These are phyloP conservation scores for Magallana ariakensis DNA, from an alignment of 1,140 invertebrate genomes.

Conservation along the genomic window DNA sequence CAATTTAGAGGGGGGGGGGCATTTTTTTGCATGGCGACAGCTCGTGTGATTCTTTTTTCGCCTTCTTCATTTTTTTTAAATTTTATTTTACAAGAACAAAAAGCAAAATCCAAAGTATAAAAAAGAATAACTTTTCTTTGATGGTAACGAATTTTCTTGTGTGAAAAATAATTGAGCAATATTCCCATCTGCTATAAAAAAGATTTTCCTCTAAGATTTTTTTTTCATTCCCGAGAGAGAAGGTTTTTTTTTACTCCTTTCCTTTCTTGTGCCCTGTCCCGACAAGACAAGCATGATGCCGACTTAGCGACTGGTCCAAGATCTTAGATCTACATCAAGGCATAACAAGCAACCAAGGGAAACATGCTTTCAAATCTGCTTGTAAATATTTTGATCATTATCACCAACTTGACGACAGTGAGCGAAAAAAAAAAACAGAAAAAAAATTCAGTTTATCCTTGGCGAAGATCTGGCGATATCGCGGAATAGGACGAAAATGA, in stretches of 20 bases:
- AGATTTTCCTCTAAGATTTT: too few relatives aligned
- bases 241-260: too few relatives aligned
- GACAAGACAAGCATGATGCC: neutral
- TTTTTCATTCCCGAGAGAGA: neutral
- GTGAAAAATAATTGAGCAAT: conserved; percentile 22
- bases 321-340: neutral
- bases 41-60: too few relatives aligned
- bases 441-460: neutral
- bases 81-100: too few relatives aligned
- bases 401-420: conserved; percentile 16
- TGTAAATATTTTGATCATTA: conserved; percentile 36
- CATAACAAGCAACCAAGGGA: neutral
- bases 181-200: conserved; percentile 1
- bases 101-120: neutral
- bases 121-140: neutral
- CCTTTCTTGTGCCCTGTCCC: neutral
- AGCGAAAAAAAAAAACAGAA: conserved; percentile 12
- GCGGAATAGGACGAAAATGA: neutral
- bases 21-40: too few relatives aligned
- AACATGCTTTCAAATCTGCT: conserved; percentile 36
- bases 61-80: too few relatives aligned
- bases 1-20: too few relatives aligned
- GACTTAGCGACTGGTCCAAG: neutral
- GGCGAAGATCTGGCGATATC: neutral
- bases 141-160: neutral